Percentiles rank a stretch among this genome's conserved stretches.
These are phyloP conservation scores for Zaprionus tsacasi DNA, from an alignment of 1,140 invertebrate species.

Conservation along the genomic window DNA sequence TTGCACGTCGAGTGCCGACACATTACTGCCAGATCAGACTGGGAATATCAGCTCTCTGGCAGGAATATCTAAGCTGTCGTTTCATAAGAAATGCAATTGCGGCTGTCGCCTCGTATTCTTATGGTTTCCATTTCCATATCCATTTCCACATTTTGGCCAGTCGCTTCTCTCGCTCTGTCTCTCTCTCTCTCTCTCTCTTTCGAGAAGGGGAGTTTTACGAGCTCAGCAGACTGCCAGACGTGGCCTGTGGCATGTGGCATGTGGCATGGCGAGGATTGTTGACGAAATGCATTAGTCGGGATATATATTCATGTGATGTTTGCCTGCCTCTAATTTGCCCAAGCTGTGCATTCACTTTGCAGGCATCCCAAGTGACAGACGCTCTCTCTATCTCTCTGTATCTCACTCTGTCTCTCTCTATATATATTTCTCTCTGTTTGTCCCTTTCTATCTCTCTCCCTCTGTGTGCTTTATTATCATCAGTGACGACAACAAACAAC, in stretches of 20 bases:
- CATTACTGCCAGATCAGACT: slow-evolving; percentile 1
- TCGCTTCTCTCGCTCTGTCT: slow-evolving; percentile 5
- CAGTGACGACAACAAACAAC: slow-evolving; percentile 16
- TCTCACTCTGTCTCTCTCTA: neutral
- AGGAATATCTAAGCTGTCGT: slow-evolving; percentile 20
- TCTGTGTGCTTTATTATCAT: slow-evolving; percentile 39
- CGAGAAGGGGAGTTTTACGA: neutral
- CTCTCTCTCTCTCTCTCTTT: neutral
- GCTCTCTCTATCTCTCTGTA: too few species aligned
- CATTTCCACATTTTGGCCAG: slow-evolving; percentile 17
- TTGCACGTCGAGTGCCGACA: slow-evolving; percentile 8
- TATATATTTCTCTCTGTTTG: neutral
- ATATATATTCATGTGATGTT: slow-evolving; percentile 71
- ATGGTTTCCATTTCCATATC: slow-evolving; percentile 52
- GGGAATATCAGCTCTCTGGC: neutral
- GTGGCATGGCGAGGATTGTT: slow-evolving; percentile 52
- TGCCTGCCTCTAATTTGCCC: slow-evolving; percentile 54
- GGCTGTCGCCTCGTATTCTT: slow-evolving; percentile 45
- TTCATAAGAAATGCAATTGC: slow-evolving; percentile 24
- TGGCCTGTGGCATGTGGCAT: slow-evolving; percentile 37
- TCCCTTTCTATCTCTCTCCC: neutral
- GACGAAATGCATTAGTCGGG: slow-evolving; percentile 67
- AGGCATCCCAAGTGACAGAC: slow-evolving; percentile 14
- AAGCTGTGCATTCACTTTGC: slow-evolving; percentile 27
- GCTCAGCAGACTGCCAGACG: slow-evolving; percentile 23